These are phyloP conservation scores for Artemia sp. DNA, from an alignment of 2,888 invertebrate species.

Conservation along the genomic window DNA sequence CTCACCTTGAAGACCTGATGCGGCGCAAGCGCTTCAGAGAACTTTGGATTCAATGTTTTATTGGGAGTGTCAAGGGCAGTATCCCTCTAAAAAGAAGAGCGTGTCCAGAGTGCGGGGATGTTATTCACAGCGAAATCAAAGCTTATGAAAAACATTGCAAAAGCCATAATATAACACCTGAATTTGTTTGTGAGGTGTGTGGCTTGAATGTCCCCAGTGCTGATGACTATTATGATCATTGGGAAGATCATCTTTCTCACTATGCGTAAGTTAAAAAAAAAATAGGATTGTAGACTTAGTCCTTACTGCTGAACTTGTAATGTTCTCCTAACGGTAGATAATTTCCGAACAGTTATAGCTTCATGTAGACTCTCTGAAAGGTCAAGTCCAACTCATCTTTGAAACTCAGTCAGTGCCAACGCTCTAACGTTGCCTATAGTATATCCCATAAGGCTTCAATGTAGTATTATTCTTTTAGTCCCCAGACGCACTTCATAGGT, in stretches of 20 bases:
- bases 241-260: slow-evolving; percentile 14
- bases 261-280: background rate
- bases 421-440: too few relatives aligned
- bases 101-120: background rate
- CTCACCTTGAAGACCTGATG: background rate
- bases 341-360: too few relatives aligned
- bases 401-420: too few relatives aligned
- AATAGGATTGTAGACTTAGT: too few relatives aligned
- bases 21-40: slow-evolving; percentile 9
- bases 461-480: too few relatives aligned
- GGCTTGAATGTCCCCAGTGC: background rate
- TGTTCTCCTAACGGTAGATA: too few relatives aligned
- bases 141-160: slow-evolving; percentile 4
- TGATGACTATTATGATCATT: slow-evolving; percentile 10
- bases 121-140: background rate
- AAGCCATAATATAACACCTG: background rate
- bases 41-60: background rate
- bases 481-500: too few relatives aligned
- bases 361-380: too few relatives aligned
- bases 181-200: slow-evolving; percentile 6
- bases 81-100: background rate
- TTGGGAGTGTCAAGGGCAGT: background rate
- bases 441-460: too few relatives aligned
- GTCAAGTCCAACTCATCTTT: too few relatives aligned
- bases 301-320: too few relatives aligned